Evolutionary conservation across 2,888 invertebrate species (phyloP), one percentile per base, ranked within the genome.

Genomic region (Eupithecia subfuscata): DNA sequence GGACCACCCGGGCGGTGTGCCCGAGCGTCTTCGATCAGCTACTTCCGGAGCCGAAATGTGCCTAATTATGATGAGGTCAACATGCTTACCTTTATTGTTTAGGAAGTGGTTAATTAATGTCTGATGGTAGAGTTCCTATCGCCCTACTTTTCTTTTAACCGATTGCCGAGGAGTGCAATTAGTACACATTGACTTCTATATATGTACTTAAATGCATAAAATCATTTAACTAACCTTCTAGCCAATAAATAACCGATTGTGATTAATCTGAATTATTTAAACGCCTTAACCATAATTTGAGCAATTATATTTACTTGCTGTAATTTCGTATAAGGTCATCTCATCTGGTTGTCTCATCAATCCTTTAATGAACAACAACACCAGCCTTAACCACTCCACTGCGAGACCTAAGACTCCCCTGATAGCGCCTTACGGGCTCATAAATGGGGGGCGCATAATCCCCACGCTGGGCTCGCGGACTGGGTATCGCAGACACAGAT

Each of bases 31-130:
- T 30, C 18, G 64, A 64, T 45, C 34, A 45, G 16, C 30, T 45
- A 9, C 45, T 71, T 45, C 71, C 67, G 60, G 65, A 70, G 14
- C 48, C 68, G 37, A 73, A 70, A 52, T 71, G 30, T 40, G 34
- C 43, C 43, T 65, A 77, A 73, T 63, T 48, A 75, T 14, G 45
- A 75, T 14, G 45, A 71, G 79, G 72, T 71, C 74, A 75, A 77
- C 70, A 75, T 63, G 18, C 43, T 67, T 67, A 76, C 71, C 73
- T 77, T 73, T 73, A 34, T n/a, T 67, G 63, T 68, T 52, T 18
- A 74, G 80, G 78, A 79, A 75, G 67, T 67, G 9, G 48, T 78
- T 78, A 70, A 72, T 70, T n/a, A 43, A 60, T 56, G 68, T 34
- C 52, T 70, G 63, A 76, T 63, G 30, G 30, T 22, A 40, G 60